Evolutionary conservation across 1,140 invertebrate genomes (phyloP).

Genomic region (Rhysida immarginata): DNA sequence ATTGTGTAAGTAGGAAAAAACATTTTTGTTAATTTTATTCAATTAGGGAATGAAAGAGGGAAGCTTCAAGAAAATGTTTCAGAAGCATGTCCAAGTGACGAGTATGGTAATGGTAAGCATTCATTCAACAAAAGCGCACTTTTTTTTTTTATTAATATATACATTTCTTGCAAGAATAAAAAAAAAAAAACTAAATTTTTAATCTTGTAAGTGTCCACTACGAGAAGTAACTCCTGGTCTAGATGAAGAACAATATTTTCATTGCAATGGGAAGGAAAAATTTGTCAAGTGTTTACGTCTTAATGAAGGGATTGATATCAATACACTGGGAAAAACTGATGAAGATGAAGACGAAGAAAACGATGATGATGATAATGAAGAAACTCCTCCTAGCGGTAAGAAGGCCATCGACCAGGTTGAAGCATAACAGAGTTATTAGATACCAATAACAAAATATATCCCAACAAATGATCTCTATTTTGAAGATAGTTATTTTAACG

Average conservation of each 20-base stretch:
- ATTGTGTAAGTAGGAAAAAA: not conserved
- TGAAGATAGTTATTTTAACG: too few relatives aligned
- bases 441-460: too few relatives aligned
- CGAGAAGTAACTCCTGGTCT: constrained; percentile 1
- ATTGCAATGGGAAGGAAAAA: constrained; percentile 1
- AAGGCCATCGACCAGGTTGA: too few relatives aligned
- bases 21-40: not conserved
- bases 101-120: not conserved
- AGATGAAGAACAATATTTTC: constrained; percentile 1
- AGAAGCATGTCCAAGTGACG: not conserved
- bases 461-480: too few relatives aligned
- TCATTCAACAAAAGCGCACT: not conserved
- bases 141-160: not conserved
- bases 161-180: not conserved
- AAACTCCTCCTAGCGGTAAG: too few relatives aligned
- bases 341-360: constrained; percentile 25
- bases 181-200: not conserved
- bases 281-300: constrained; percentile 2
- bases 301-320: not conserved
- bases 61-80: constrained; percentile 1
- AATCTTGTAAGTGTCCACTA: not conserved
- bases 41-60: not conserved
- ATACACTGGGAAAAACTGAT: constrained; percentile 24
- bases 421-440: too few relatives aligned
- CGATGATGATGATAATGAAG: constrained; percentile 25